Percentiles rank a stretch among this genome's conserved stretches.
These are phyloP conservation scores for Brachionichthys hirsutus DNA, from an alignment of 2,113 vertebrate species.

Conservation along the genomic window DNA sequence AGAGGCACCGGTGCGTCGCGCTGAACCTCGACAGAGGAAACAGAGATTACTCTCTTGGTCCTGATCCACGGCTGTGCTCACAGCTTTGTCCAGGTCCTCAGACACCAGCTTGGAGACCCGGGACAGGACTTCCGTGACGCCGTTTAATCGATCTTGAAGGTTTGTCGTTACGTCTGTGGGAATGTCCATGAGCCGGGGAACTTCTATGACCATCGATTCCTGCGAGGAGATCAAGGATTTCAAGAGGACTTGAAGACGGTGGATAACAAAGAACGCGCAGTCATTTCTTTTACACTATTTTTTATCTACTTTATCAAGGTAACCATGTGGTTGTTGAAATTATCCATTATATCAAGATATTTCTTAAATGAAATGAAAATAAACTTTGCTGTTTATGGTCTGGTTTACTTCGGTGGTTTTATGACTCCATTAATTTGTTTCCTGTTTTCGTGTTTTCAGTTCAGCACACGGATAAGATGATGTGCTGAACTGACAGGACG, in stretches of 20 bases:
- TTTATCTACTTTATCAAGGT: too few relatives aligned
- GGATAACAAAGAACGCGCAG: too few relatives aligned
- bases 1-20: background rate
- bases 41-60: constrained; percentile 67
- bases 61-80: constrained; percentile 63
- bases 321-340: too few relatives aligned
- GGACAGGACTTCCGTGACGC: constrained; percentile 71
- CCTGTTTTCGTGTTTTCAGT: too few relatives aligned
- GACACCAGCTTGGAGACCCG: constrained; percentile 78
- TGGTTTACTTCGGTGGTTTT: too few relatives aligned
- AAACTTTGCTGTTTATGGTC: too few relatives aligned
- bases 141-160: constrained; percentile 59
- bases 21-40: fast-evolving
- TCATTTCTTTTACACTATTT: too few relatives aligned
- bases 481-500: too few relatives aligned
- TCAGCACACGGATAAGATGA: too few relatives aligned
- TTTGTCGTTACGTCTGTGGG: constrained; percentile 61
- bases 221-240: background rate
- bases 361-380: too few relatives aligned
- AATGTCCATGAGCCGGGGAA: constrained; percentile 55
- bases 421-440: too few relatives aligned
- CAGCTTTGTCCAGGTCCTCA: constrained; percentile 77
- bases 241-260: constrained; percentile 32
- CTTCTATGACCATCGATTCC: constrained; percentile 70
- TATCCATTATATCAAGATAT: too few relatives aligned